phyloP scores from a whole-genome alignment of 2,113 vertebrate genomes.

The Heptranchias perlo region DNA sequence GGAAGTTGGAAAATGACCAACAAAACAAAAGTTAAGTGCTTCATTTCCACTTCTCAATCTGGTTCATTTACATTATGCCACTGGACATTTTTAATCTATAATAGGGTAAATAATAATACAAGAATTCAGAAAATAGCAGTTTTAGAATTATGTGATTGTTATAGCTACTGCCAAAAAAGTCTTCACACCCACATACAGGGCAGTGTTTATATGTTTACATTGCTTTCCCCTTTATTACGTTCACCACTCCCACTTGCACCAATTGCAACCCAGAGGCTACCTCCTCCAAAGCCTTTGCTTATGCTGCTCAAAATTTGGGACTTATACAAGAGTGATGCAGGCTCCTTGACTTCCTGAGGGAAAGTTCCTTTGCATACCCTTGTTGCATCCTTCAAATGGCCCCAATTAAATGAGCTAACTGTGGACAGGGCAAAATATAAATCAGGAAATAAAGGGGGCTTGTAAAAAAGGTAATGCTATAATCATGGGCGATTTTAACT shows the following conservation, averaged over 20 bases:
- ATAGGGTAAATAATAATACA: not conserved
- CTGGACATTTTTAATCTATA: not conserved
- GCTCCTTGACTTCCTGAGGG: not conserved
- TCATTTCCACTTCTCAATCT: not conserved
- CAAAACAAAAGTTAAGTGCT: not conserved
- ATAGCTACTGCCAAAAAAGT: not conserved
- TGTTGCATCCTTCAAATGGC: not conserved
- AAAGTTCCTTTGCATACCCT: not conserved
- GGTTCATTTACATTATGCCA: not conserved
- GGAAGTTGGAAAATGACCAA: not conserved
- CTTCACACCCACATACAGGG: not conserved
- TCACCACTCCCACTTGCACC: not conserved
- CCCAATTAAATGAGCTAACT: not conserved
- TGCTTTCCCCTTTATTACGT: not conserved
- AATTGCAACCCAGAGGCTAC: not conserved
- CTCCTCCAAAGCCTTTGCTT: not conserved
- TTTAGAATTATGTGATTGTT: conserved; percentile 1
- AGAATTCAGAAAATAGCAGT: not conserved
- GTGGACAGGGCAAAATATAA: no score
- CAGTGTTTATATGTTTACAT: not conserved
- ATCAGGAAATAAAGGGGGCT: no score
- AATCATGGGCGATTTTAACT: no score
- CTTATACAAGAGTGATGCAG: not conserved
- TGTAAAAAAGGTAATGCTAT: no score
- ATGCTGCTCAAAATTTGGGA: not conserved